Evolutionary conservation across 2,797 vertebrate genomes (phyloP), one percentile per base, ranked within the genome.

Genomic region (Enteromius thamalakanensis): DNA sequence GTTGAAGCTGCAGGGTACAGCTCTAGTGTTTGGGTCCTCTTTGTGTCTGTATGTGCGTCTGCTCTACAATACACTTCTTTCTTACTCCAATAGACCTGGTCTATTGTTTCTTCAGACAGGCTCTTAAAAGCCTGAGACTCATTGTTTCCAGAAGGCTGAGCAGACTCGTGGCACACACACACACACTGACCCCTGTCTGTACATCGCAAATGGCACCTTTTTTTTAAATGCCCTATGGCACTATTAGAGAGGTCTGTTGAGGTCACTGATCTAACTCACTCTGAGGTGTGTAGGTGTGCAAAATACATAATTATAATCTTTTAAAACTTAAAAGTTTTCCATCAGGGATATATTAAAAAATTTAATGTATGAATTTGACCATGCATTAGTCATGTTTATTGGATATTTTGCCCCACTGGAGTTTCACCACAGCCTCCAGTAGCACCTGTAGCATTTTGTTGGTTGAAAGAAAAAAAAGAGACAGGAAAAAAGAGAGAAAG

Each of bases 151-250:
- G 88, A 74, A 81, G 89, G 87, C 90, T 91, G 86, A 91, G 91
- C 87, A 87, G 89, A 85, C 80, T 88, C 77, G 71, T 76, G 85
- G 85, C 76, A 85, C 58, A 53, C 88, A 89, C 65, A 89, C 86
- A 74, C 82, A 85, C 29, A 32, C 29, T 94, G 94, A 96, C 95
- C 95, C 94, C 91, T 91, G 88, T 91, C 92, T 80, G 34, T 83
- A 82, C 76, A 53, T 60, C n/a, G 42, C 83, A 74, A 62, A 80
- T 78, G 37, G 17, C 70, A 83, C 55, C 55, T 76, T 71, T 34
- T 78, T 29, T 78, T 29, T 79, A 10, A 29, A n/a, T 70, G 42
- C 75, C 90, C 88, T 87, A 84, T 82, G 88, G 80, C 88, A 29
- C 78, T 92, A 90, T 86, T 87, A 85, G 67, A 90, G 86, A 88